Conservation (phyloP, 2,888 invertebrate genomes). For the Oxytorus armatus region DNA sequence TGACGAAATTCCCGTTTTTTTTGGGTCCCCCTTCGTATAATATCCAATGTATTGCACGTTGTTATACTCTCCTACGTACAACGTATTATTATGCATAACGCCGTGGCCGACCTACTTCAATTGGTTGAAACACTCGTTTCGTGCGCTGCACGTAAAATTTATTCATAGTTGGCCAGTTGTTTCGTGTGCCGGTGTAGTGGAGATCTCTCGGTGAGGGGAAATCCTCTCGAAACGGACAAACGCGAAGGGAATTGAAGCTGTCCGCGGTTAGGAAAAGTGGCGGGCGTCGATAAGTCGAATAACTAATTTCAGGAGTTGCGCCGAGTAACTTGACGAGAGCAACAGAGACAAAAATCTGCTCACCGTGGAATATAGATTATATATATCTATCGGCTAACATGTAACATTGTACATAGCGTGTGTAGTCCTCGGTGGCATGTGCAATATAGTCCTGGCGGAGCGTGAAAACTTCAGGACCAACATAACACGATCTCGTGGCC, state of each 20-base stretch:
- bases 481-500: slow-evolving; percentile 38
- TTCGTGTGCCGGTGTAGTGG: slow-evolving; percentile 49
- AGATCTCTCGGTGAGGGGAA: slow-evolving; percentile 49
- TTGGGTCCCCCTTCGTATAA: too few relatives aligned
- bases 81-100: slow-evolving; percentile 53
- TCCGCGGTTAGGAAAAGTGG: slow-evolving; percentile 58
- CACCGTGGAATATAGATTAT: slow-evolving; percentile 1
- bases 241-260: slow-evolving; percentile 32
- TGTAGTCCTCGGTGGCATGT: slow-evolving; percentile 29
- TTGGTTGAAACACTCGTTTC: slow-evolving; percentile 65
- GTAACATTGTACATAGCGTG: slow-evolving; percentile 16
- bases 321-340: slow-evolving; percentile 39
- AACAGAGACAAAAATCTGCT: slow-evolving; percentile 26
- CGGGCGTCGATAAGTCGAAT: slow-evolving; percentile 67
- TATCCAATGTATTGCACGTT: slow-evolving; percentile 26
- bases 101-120: slow-evolving; percentile 63
- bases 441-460: slow-evolving; percentile 48
- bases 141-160: slow-evolving; percentile 62
- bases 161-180: slow-evolving; percentile 64
- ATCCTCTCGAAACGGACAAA: slow-evolving; percentile 48
- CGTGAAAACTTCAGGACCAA: slow-evolving; percentile 25
- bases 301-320: slow-evolving; percentile 66
- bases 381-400: slow-evolving; percentile 21
- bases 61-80: slow-evolving; percentile 6
- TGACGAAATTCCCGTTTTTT: too few relatives aligned